A percentile compares a stretch with the other conserved stretches of the same genome.
Evolutionary conservation across 1,140 invertebrate species (phyloP).

Genomic region (Leguminivora glycinivorella): DNA sequence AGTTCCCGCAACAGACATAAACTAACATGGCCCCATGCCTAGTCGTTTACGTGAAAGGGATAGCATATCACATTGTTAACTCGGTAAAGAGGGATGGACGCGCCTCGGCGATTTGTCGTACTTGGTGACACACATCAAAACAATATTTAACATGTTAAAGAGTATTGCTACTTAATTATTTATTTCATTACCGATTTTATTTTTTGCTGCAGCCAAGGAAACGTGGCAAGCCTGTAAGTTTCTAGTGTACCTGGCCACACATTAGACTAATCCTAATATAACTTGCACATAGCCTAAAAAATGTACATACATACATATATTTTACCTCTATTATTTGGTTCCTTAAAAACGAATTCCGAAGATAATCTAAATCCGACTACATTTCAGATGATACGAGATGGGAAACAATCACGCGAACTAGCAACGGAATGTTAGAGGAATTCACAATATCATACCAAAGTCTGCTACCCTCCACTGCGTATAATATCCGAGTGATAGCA

Average conservation of each 20-base stretch:
- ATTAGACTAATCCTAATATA: conserved; percentile 4
- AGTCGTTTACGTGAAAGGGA: too few relatives aligned
- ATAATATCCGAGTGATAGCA: conserved; percentile 95
- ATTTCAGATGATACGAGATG: conserved; percentile 90
- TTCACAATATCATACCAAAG: conserved; percentile 94
- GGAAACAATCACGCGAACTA: conserved; percentile 90
- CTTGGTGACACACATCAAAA: too few relatives aligned
- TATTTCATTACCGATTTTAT: conserved; percentile 36
- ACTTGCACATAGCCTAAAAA: conserved; percentile 15
- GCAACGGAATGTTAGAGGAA: conserved; percentile 90
- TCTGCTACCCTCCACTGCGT: conserved; percentile 92
- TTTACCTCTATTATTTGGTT: neutral
- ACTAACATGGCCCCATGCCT: too few relatives aligned
- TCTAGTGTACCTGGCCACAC: conserved; percentile 31
- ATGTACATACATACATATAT: neutral
- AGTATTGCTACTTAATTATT: conserved; percentile 14
- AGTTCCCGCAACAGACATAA: too few relatives aligned
- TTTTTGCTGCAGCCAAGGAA: conserved; percentile 83
- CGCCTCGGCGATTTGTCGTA: too few relatives aligned
- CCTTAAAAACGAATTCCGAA: neutral
- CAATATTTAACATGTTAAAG: too few relatives aligned
- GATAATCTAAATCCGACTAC: conserved; percentile 19
- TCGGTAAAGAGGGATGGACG: too few relatives aligned
- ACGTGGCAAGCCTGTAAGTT: conserved; percentile 87
- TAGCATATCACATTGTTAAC: too few relatives aligned